These are phyloP conservation scores for Crotophaga sulcirostris DNA, from an alignment of 2,113 vertebrate species.

Conservation along the genomic window DNA sequence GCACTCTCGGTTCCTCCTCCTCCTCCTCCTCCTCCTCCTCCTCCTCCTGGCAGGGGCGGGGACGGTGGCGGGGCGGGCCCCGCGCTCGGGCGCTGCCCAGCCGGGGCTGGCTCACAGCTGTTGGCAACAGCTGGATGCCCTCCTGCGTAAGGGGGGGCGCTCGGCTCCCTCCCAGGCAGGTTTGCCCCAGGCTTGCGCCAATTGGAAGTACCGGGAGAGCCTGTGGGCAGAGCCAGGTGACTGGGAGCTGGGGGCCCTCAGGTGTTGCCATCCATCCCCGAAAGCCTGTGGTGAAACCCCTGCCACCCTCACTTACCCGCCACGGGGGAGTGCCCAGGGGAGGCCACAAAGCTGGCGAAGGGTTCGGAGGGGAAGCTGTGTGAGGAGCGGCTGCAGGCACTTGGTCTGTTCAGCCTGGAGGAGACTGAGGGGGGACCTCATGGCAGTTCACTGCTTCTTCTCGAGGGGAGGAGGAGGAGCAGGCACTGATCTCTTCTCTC, in stretches of 20 bases:
- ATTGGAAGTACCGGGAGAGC: not conserved
- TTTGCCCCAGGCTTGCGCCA: not conserved
- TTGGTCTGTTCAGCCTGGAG: too few relatives aligned
- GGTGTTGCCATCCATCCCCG: not conserved
- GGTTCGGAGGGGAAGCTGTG: too few relatives aligned
- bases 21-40: conserved; percentile 10
- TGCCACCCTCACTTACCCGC: too few relatives aligned
- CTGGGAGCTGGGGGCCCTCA: not conserved
- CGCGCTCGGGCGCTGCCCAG: conserved; percentile 19
- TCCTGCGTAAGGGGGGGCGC: not conserved
- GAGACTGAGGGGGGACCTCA: too few relatives aligned
- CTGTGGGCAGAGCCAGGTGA: not conserved
- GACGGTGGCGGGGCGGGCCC: conserved; percentile 16
- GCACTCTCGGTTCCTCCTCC: conserved; percentile 35
- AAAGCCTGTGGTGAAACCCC: not conserved
- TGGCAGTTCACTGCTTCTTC: too few relatives aligned
- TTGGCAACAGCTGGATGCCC: conserved; percentile 67
- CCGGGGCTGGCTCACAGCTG: conserved; percentile 69
- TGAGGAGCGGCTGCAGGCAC: too few relatives aligned
- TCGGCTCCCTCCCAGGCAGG: not conserved
- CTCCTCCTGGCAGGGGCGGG: conserved; percentile 17
- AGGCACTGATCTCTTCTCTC: too few relatives aligned
- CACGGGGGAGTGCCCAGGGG: too few relatives aligned
- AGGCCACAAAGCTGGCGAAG: too few relatives aligned
- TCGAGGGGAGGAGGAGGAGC: too few relatives aligned